Conservation (phyloP, 2,797 vertebrate genomes). For the Sebastes taczanowskii region DNA sequence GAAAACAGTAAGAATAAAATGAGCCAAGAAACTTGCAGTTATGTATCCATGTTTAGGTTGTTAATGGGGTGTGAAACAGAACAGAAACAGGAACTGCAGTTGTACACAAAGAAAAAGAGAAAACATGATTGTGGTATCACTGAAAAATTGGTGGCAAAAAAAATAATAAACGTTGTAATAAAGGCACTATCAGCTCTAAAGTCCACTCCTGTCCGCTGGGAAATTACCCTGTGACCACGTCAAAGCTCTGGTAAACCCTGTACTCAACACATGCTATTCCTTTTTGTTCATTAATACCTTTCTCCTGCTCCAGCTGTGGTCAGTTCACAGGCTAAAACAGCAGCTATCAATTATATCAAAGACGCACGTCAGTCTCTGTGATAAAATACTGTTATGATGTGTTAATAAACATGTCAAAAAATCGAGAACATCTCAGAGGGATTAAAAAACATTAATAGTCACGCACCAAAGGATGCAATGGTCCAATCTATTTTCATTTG, state of each 20-base stretch:
- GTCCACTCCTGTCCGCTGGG: not conserved
- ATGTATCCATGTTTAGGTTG: conserved; percentile 59
- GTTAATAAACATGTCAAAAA: conserved; percentile 22
- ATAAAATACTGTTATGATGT: conserved; percentile 24
- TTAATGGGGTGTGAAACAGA: conserved; percentile 19
- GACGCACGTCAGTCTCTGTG: conserved; percentile 1
- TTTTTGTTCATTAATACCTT: not conserved
- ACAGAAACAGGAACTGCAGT: conserved; percentile 23
- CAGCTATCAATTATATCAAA: conserved; percentile 2
- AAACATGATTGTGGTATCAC: not conserved
- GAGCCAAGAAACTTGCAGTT: conserved; percentile 14
- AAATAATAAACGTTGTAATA: conserved; percentile 30
- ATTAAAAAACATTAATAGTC: conserved; percentile 34
- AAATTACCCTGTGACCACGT: conserved; percentile 12
- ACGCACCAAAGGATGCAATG: conserved; percentile 46
- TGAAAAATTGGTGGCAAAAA: not conserved
- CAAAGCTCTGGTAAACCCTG: conserved; percentile 33
- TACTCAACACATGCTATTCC: not conserved
- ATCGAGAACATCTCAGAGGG: conserved; percentile 26
- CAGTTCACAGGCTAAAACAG: not conserved
- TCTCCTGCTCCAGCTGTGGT: not conserved
- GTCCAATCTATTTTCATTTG: conserved; percentile 28
- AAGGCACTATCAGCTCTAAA: conserved; percentile 76
- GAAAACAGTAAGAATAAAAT: not conserved
- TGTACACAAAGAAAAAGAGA: not conserved